Evolutionary conservation across 2,113 vertebrate species (phyloP), one percentile per base, ranked within the genome.

Genomic region (Coreoperca whiteheadi): DNA sequence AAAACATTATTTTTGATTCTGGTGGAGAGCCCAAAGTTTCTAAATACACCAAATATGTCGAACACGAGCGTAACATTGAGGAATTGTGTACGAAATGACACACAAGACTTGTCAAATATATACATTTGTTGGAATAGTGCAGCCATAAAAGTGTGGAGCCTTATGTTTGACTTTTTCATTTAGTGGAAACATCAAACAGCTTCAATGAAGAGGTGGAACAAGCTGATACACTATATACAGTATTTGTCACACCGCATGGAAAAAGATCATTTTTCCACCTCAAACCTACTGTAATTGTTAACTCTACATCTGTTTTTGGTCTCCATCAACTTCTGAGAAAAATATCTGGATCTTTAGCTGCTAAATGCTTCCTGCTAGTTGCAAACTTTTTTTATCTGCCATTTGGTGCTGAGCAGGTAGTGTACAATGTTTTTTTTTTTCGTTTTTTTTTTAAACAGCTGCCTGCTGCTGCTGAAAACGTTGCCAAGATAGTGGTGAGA

Each of bases 131-230:
- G 30, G n/a, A 25, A 54, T 4, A 32, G 39, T n/a, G n/a, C n/a
- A n/a, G n/a, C n/a, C n/a, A n/a, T n/a, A n/a, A n/a, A n/a, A n/a
- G n/a, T n/a, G n/a, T 74, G 39, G 8, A 75, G n/a, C 48, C 16
- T 60, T 37, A 15, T 6, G 32, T 77, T 72, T 73, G 30, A 61
- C 68, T 63, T 54, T 56, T 60, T 78, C 64, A 76, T 46, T n/a
- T 21, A 11, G 23, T 51, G 5, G 59, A 69, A 86, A 79, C 37
- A 68, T 76, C 9, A 53, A n/a, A n/a, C n/a, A n/a, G n/a, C n/a
- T n/a, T n/a, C n/a, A n/a, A n/a, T n/a, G n/a, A n/a, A n/a, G n/a
- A n/a, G n/a, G n/a, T n/a, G n/a, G n/a, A n/a, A n/a, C n/a, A n/a
- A n/a, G n/a, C n/a, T n/a, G n/a, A n/a, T n/a, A n/a, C n/a, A n/a